Evolutionary conservation across 2,888 invertebrate genomes (phyloP), one percentile per base, ranked within the genome.

Genomic region (Acleris literana): DNA sequence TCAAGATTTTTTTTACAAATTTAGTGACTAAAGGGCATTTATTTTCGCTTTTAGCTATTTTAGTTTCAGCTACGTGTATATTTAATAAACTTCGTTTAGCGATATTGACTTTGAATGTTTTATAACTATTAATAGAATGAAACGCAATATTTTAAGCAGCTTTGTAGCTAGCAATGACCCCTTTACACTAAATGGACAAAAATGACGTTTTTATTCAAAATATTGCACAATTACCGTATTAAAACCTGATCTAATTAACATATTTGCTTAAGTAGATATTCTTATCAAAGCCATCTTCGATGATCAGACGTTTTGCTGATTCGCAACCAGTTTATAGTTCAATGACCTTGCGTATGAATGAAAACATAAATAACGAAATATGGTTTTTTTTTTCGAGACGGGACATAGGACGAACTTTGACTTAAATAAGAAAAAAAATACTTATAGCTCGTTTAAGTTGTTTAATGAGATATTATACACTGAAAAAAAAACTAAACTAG

Each of bases 271-370:
- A 46, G 18, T 49, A 22, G 18, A 48, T 48, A 59, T 22, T 43
- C n/a, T 65, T 56, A 60, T 60, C 55, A 39, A 48, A 61, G 43
- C 33, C 59, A 49, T 25, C 49, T 22, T 16, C 33, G n/a, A 16
- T 46, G 17, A 46, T 57, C 3, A 6, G 25, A 46, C 11, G 11
- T 43, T n/a, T 25, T 49, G 20, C 46, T 16, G 59, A 65, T 65
- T 61, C 51, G 51, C 58, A 51, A 65, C 65, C 65, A 44, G 65
- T 65, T 61, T 43, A 20, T 18, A 51, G 65, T 60, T 60, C 65
- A 65, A 46, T 56, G 44, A 65, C 60, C 65, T 16, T 51, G 55
- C 13, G 54, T 56, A 65, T 65, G 60, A 60, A 61, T 65, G 60
- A 61, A 48, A 58, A 49, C 49, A 51, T 33, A 17, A 33, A 60